Base-by-base conservation (phyloP, 35 echinoderm and acorn worm species). In the Lytechinus variegatus region DNA sequence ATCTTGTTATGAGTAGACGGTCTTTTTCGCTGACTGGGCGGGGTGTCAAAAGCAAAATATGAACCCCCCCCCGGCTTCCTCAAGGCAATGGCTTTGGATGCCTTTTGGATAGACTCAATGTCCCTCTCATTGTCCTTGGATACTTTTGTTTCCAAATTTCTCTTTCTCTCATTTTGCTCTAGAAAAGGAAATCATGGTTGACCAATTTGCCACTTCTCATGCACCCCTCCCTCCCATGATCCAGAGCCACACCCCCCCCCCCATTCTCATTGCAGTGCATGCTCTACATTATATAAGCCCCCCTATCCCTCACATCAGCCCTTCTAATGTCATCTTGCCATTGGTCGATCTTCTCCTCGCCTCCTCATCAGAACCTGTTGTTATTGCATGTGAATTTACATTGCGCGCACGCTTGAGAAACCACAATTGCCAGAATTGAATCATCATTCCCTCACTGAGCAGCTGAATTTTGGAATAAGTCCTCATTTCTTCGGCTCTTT, bases 391-490 rank as follows among this genome's bases (percentile, higher is more conserved):
- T 19, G 66, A 79, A 79, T 79, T 79, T 79, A 79, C 66, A 79
- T 79, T 79, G 66, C 66, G n/a, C 66, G 8, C 66, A 79, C 66
- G 66, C 66, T 8, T 79, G 66, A 79, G 66, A 79, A 79, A 79
- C 66, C 66, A 16, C 66, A n/a, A 79, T 79, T 79, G 19, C 66
- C 24, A 79, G 66, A 79, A 79, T 79, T 79, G 66, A 79, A 79
- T 79, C 66, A 79, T 79, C 66, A 79, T 79, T 79, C 66, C 66
- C 12, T 79, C 66, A 79, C 66, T 79, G 66, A 79, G 66, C 66
- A 79, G 66, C 66, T 16, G 66, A 79, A 79, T 79, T 24, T 79
- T 79, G 66, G 66, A 79, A 79, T 79, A 79, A 79, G 19, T 79
- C 66, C 66, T 79, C 66, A 79, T 79, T 79, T 79, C 66, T 24